A percentile compares a stretch with the other conserved stretches of the same genome.
Evolutionary conservation across 2,113 vertebrate genomes (phyloP).

Genomic region (Notothenia coriiceps): DNA sequence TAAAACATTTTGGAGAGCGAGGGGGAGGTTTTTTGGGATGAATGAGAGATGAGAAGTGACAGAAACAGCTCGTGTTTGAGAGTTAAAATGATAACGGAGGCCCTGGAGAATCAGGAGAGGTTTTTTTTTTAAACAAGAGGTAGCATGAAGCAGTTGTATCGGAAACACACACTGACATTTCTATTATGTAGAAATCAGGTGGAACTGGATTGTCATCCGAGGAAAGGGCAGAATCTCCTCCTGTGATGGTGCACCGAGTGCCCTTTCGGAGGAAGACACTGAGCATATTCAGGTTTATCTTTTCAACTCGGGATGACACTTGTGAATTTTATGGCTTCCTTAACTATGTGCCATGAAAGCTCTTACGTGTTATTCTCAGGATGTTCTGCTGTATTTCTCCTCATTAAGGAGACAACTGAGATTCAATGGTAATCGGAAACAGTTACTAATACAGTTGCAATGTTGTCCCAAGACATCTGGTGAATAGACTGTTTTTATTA

Average conservation of each 20-base stretch:
- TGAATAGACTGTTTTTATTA: no score
- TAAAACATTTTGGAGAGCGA: slow-evolving; percentile 10
- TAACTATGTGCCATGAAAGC: background rate
- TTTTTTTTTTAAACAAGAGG: background rate
- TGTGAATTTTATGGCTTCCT: background rate
- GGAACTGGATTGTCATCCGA: slow-evolving; percentile 24
- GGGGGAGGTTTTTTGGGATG: background rate
- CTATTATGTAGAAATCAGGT: slow-evolving; percentile 22
- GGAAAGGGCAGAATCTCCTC: slow-evolving; percentile 52
- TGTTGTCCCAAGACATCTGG: no score
- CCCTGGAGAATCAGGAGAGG: background rate
- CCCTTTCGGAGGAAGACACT: slow-evolving; percentile 34
- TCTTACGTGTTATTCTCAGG: no score
- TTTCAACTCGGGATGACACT: background rate
- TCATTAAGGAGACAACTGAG: no score
- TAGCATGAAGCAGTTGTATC: background rate
- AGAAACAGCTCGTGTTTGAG: background rate
- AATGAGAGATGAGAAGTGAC: slow-evolving; percentile 13
- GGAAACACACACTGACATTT: slow-evolving; percentile 27
- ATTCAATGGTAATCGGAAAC: no score
- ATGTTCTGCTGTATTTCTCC: no score
- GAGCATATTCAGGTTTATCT: background rate
- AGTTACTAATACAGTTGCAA: no score
- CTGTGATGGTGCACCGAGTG: slow-evolving; percentile 17
- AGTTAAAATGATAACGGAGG: background rate